These are phyloP conservation scores for Pollimyrus isidori DNA, from an alignment of 2,113 vertebrate genomes.

Conservation along the genomic window DNA sequence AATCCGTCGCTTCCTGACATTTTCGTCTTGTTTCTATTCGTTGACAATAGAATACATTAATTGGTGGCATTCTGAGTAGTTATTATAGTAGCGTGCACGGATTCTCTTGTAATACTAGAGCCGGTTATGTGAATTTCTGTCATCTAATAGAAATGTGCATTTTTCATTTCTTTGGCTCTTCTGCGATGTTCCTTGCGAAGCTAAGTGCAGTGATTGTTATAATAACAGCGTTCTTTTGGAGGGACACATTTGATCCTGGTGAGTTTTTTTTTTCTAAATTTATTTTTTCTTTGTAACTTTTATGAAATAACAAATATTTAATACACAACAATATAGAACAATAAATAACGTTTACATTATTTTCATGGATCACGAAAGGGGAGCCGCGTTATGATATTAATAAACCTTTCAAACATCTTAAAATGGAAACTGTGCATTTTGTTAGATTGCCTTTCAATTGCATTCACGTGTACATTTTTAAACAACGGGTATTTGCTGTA, in stretches of 20 bases:
- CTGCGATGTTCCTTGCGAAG: not conserved
- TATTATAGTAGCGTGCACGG: not conserved
- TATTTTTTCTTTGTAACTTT: not conserved
- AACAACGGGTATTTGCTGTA: not conserved
- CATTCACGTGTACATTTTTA: not conserved
- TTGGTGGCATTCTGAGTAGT: not conserved
- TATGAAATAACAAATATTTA: not conserved
- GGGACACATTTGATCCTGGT: constrained; percentile 59
- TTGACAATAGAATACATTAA: not conserved
- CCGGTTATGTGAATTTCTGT: not conserved
- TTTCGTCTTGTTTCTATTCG: not conserved
- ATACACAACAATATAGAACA: not conserved
- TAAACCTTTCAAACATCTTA: not conserved
- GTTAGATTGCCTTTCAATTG: not conserved
- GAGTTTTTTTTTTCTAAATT: constrained; percentile 3
- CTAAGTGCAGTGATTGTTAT: not conserved
- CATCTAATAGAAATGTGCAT: not conserved
- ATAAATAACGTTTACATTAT: not conserved
- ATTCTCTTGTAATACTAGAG: not conserved
- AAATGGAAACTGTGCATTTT: not conserved
- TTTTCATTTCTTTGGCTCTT: not conserved
- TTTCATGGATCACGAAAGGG: not conserved
- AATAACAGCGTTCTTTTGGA: constrained; percentile 44
- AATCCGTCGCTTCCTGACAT: not conserved
- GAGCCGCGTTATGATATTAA: not conserved